Evolutionary conservation across 2,113 vertebrate genomes (phyloP), one percentile per base, ranked within the genome.

Genomic region (Cyprinodon tularosa): DNA sequence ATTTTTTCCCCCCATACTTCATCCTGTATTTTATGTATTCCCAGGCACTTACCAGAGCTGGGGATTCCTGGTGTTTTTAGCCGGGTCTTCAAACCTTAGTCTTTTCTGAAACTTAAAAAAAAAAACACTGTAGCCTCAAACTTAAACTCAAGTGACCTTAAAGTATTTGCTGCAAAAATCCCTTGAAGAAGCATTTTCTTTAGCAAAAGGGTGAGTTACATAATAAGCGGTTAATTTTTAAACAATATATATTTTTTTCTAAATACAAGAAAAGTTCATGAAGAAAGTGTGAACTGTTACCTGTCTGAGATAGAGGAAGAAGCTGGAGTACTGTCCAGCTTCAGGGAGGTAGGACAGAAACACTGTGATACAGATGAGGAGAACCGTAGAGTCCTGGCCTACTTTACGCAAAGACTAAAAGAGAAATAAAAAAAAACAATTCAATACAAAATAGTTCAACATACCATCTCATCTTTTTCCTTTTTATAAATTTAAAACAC

Each of bases 271-370:
- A 36, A 62, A 4, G 37, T 59, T 14, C 37, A 20, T 38, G 48
- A 1, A 62, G 63, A 14, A 22, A 39, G 47, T 75, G 70, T 11
- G 47, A 44, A 10, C 17, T 0, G 1, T 81, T 87, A 97, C 96
- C 96, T 97, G 96, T 85, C 93, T 93, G 76, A 97, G 94, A 92
- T 97, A 97, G 40, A 97, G 95, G 93, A 97, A 97, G 89, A 97
- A 97, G 88, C 96, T 97, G 92, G 96, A 97, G 88, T 97, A 97
- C 92, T 97, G 96, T 50, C 96, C 96, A 0, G 96, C 96, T 86
- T 97, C 96, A 0, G 96, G 96, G 73, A 97, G 96, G 92, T 96
- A 97, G 84, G 96, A 97, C 78, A 97, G 95, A 88, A 97, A 97
- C 80, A 97, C 96, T 0, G 96, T 97, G 89, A 97, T 97, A 68